These are phyloP conservation scores for Nannoperca obscura DNA, from an alignment of 2,797 vertebrate species.

Conservation along the genomic window DNA sequence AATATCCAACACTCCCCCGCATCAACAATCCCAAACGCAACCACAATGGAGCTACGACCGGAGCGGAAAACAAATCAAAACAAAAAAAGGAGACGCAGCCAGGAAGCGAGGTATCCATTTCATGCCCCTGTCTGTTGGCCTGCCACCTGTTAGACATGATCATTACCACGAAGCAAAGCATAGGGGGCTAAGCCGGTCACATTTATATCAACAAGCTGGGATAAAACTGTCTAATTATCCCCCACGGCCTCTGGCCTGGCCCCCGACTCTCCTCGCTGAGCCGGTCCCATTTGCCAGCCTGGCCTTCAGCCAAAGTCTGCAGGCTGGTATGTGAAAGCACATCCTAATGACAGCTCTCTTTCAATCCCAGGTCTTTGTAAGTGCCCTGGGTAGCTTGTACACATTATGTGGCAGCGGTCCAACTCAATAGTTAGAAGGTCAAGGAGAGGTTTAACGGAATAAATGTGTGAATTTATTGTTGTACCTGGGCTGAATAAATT, in stretches of 20 bases:
- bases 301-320: conserved; percentile 88
- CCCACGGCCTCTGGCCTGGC: conserved; percentile 87
- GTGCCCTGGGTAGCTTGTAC: conserved; percentile 89
- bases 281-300: conserved; percentile 86
- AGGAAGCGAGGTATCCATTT: conserved; percentile 97
- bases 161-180: conserved; percentile 89
- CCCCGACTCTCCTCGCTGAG: conserved; percentile 85
- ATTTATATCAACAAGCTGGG: conserved; percentile 98
- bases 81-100: conserved; percentile 76
- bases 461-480: conserved; percentile 59
- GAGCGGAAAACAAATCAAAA: conserved; percentile 77
- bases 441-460: conserved; percentile 78
- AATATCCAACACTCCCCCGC: conserved; percentile 77
- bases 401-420: conserved; percentile 85
- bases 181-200: conserved; percentile 92
- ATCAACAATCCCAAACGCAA: conserved; percentile 62
- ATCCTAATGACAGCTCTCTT: conserved; percentile 90
- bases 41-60: conserved; percentile 67
- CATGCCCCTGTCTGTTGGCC: conserved; percentile 90
- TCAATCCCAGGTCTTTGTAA: conserved; percentile 88
- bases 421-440: conserved; percentile 76
- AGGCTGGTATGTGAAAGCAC: conserved; percentile 91
- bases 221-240: conserved; percentile 98
- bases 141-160: conserved; percentile 97
- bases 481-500: conserved; percentile 70